phyloP scores from a whole-genome alignment of 2,888 invertebrate genomes.

The Microctonus hyperodae region DNA sequence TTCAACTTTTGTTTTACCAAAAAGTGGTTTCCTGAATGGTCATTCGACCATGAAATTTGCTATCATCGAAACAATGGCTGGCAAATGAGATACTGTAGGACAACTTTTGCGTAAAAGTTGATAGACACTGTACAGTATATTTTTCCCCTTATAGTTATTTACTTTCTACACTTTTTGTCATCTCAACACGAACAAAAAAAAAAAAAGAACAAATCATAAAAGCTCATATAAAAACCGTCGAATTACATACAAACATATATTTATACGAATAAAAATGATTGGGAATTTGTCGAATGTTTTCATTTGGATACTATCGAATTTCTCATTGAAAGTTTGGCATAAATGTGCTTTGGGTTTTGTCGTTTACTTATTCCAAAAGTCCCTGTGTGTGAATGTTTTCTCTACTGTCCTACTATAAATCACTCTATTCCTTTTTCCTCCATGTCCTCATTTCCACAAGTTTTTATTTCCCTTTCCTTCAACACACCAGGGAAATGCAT shows the following conservation, averaged over 20 bases:
- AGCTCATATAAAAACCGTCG: constrained; percentile 37
- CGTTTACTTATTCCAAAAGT: background rate
- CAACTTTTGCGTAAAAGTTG: constrained; percentile 42
- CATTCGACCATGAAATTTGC: constrained; percentile 28
- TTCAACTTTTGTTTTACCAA: constrained; percentile 5
- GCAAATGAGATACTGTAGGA: constrained; percentile 45
- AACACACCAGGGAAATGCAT: background rate
- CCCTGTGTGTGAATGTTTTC: background rate
- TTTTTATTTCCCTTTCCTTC: background rate
- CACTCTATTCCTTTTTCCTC: background rate
- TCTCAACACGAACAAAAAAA: constrained; percentile 41
- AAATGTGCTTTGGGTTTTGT: background rate
- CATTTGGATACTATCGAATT: background rate
- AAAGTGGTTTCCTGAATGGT: constrained; percentile 34
- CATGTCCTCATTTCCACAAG: background rate
- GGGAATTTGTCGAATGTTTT: background rate
- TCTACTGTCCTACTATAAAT: background rate
- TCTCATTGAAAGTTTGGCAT: background rate
- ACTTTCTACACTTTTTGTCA: constrained; percentile 38
- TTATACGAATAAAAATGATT: background rate
- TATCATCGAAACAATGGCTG: constrained; percentile 40
- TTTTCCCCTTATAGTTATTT: background rate
- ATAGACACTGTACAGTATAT: constrained; percentile 17
- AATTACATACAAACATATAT: constrained; percentile 13
- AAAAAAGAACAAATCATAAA: constrained; percentile 41